Conservation (phyloP, 2,113 vertebrate species). For the Ictalurus furcatus region DNA sequence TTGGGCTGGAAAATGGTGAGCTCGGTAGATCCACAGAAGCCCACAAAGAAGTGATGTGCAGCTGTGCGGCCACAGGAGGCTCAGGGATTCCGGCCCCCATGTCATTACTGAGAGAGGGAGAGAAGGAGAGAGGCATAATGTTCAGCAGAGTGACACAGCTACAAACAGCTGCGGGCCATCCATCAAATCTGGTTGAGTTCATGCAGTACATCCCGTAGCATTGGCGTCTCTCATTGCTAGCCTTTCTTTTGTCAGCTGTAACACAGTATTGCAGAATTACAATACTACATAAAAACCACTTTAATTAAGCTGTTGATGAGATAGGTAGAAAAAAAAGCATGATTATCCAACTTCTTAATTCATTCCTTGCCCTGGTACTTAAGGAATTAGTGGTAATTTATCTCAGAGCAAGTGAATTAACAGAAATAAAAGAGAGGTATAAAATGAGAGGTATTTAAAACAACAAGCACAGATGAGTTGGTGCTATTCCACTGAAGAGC, state of each 20-base stretch:
- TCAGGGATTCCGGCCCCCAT: constrained; percentile 64
- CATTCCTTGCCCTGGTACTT: constrained; percentile 38
- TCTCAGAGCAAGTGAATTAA: constrained; percentile 29
- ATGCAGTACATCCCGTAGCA: constrained; percentile 26
- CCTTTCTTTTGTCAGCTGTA: background rate
- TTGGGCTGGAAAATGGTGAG: constrained; percentile 64
- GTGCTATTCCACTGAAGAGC: constrained; percentile 4
- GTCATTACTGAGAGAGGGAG: constrained; percentile 73
- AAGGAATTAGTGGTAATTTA: constrained; percentile 35
- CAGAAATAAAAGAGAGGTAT: constrained; percentile 13
- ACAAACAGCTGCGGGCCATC: constrained; percentile 68
- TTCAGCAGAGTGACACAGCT: constrained; percentile 55
- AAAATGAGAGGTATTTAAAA: constrained; percentile 34
- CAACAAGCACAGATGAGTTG: constrained; percentile 24
- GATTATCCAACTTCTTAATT: constrained; percentile 32
- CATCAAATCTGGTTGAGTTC: constrained; percentile 53
- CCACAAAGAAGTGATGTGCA: constrained; percentile 43
- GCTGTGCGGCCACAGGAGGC: constrained; percentile 70
- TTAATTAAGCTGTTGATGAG: background rate
- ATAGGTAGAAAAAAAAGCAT: background rate
- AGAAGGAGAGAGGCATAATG: constrained; percentile 62
- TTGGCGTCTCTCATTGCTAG: background rate
- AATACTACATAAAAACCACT: background rate
- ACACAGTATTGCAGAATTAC: background rate
- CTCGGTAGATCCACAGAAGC: constrained; percentile 35